phyloP scores from a whole-genome alignment of 2,888 invertebrate genomes.

The Nephrotoma appendiculata region DNA sequence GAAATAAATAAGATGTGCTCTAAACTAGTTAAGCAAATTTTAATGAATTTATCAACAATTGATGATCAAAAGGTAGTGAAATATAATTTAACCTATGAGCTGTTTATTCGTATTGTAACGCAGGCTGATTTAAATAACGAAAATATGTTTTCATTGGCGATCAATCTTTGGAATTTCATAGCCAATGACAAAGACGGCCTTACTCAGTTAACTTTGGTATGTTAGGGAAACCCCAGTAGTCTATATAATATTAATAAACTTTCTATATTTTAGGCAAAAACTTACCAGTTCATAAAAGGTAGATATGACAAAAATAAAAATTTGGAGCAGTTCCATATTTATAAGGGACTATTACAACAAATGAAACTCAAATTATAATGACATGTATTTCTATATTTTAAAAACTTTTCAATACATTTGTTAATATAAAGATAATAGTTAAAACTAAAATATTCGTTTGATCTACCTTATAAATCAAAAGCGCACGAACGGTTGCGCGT shows the following conservation, averaged over 20 bases:
- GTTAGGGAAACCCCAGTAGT: neutral
- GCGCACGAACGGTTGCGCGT: too few relatives aligned
- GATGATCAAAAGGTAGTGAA: constrained; percentile 54
- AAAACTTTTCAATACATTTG: neutral
- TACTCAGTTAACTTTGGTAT: neutral
- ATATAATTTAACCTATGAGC: constrained; percentile 55
- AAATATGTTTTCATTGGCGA: constrained; percentile 49
- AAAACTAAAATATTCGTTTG: too few relatives aligned
- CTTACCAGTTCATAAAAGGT: neutral
- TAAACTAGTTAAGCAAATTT: constrained; percentile 61
- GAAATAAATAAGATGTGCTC: constrained; percentile 66
- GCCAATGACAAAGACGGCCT: constrained; percentile 39
- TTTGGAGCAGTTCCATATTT: neutral
- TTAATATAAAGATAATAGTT: neutral
- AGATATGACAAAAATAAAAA: neutral
- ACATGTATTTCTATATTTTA: neutral
- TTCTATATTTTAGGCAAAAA: neutral
- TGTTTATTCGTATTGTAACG: constrained; percentile 51
- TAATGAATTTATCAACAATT: constrained; percentile 51
- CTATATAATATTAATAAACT: neutral
- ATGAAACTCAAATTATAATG: neutral
- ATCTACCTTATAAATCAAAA: too few relatives aligned
- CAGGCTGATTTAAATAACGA: constrained; percentile 47
- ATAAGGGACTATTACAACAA: neutral
- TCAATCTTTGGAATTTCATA: constrained; percentile 70